Percentiles rank a stretch among this genome's conserved stretches.
phyloP scores from a whole-genome alignment of 2,888 invertebrate species.

The Folsomia manolachei region DNA sequence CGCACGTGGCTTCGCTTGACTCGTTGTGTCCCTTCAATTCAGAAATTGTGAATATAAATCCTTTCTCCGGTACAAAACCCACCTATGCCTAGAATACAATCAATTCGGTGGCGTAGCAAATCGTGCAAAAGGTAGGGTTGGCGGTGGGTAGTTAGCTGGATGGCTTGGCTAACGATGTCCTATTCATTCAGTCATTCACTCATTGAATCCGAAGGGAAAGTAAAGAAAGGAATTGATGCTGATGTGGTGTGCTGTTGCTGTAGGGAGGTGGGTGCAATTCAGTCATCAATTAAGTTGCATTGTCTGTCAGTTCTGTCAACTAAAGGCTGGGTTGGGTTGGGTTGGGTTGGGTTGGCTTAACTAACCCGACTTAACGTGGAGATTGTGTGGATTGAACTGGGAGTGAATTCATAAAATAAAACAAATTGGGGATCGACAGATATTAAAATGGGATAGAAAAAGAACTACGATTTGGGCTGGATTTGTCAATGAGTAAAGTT shows the following conservation, averaged over 20 bases:
- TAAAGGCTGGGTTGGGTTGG: too few species aligned
- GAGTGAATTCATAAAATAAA: not conserved
- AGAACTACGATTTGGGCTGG: too few species aligned
- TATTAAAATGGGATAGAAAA: too few species aligned
- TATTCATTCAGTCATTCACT: not conserved
- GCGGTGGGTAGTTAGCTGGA: not conserved
- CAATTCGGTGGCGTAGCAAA: not conserved
- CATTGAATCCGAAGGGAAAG: not conserved
- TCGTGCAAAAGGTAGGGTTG: not conserved
- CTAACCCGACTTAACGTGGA: not conserved
- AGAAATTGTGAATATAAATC: not conserved
- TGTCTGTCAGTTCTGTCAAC: not conserved
- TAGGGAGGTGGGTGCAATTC: not conserved
- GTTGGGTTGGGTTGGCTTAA: not conserved
- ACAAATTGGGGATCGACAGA: not conserved
- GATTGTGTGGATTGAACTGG: not conserved
- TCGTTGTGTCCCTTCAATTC: not conserved
- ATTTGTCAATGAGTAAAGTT: too few species aligned
- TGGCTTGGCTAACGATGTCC: conserved; percentile 6
- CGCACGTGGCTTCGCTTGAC: conserved; percentile 41
- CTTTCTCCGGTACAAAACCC: too few species aligned
- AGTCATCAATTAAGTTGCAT: conserved; percentile 6
- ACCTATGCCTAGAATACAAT: not conserved
- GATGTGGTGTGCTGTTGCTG: not conserved
- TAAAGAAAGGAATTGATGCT: not conserved